Conservation (phyloP, 2,888 invertebrate genomes). For the Notocelia uddmanniana region DNA sequence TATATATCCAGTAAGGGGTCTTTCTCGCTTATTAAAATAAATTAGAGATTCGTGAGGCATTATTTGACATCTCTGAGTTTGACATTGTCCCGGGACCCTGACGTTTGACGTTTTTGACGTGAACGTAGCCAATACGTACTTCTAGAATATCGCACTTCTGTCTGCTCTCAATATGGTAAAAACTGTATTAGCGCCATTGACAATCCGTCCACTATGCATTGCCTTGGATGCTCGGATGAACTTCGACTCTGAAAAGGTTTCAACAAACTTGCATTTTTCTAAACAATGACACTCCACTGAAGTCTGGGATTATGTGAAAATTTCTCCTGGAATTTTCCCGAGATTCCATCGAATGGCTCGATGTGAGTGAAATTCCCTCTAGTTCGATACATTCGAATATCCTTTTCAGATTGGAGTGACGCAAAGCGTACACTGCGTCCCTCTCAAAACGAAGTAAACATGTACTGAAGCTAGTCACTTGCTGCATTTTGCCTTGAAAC, state of each 20-base stretch:
- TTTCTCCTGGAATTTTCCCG: slow-evolving; percentile 61
- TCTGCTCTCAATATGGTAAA: slow-evolving; percentile 1
- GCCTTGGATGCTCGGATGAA: slow-evolving; percentile 39
- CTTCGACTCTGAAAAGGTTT: slow-evolving; percentile 54
- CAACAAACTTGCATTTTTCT: slow-evolving; percentile 62
- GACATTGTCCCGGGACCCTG: too few species aligned
- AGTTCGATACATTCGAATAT: slow-evolving; percentile 81
- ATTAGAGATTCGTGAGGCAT: too few species aligned
- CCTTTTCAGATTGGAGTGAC: slow-evolving; percentile 80
- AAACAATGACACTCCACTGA: slow-evolving; percentile 63
- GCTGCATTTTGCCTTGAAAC: slow-evolving; percentile 6
- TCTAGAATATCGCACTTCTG: not conserved
- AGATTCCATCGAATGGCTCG: slow-evolving; percentile 63
- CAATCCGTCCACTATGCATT: not conserved
- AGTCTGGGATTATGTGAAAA: slow-evolving; percentile 67
- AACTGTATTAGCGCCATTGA: not conserved
- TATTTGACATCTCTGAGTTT: too few species aligned
- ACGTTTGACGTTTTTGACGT: too few species aligned
- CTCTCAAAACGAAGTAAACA: slow-evolving; percentile 16
- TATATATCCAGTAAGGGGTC: too few species aligned
- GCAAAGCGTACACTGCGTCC: slow-evolving; percentile 66
- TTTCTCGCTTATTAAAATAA: too few species aligned
- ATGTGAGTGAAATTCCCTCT: slow-evolving; percentile 74
- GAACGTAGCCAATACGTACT: not conserved
- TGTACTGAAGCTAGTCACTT: slow-evolving; percentile 3